Conservation (phyloP, 2,888 invertebrate species). For the Campoplex capitator region DNA sequence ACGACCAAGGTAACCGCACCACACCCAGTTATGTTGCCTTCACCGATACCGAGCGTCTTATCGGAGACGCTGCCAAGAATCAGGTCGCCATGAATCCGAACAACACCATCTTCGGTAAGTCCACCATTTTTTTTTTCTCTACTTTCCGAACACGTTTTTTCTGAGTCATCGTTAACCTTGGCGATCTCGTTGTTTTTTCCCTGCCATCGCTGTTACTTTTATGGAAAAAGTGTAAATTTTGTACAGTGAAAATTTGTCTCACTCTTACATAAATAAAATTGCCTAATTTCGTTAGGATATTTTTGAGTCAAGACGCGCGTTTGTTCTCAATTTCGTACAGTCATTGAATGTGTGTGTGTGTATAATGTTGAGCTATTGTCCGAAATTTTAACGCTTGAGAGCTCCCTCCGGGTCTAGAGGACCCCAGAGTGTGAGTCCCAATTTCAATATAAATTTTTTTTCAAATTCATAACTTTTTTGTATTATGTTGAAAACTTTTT, state of each 20-base stretch:
- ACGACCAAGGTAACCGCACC: slow-evolving; percentile 87
- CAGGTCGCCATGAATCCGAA: slow-evolving; percentile 93
- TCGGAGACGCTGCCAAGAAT: slow-evolving; percentile 87
- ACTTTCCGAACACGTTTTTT: not conserved
- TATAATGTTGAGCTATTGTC: not conserved
- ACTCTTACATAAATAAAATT: not conserved
- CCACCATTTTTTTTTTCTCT: slow-evolving; percentile 51
- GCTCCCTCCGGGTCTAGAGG: not conserved
- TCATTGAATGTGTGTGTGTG: not conserved
- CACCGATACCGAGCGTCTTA: slow-evolving; percentile 86
- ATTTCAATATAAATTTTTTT: not conserved
- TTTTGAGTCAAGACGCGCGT: not conserved
- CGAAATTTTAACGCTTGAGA: not conserved
- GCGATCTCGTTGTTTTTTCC: slow-evolving; percentile 32
- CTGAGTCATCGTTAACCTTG: slow-evolving; percentile 6
- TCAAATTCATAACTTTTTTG: not conserved
- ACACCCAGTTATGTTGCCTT: slow-evolving; percentile 87
- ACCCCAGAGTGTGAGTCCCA: not conserved
- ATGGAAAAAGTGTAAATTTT: not conserved
- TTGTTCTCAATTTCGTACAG: not conserved
- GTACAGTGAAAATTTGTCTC: not conserved
- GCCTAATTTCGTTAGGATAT: not conserved
- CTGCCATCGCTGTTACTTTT: not conserved
- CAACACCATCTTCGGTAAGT: slow-evolving; percentile 93
- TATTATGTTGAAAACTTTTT: not conserved